phyloP scores from a whole-genome alignment of 53 echinoderm and acorn worm genomes.

The Stichopus horrens region DNA sequence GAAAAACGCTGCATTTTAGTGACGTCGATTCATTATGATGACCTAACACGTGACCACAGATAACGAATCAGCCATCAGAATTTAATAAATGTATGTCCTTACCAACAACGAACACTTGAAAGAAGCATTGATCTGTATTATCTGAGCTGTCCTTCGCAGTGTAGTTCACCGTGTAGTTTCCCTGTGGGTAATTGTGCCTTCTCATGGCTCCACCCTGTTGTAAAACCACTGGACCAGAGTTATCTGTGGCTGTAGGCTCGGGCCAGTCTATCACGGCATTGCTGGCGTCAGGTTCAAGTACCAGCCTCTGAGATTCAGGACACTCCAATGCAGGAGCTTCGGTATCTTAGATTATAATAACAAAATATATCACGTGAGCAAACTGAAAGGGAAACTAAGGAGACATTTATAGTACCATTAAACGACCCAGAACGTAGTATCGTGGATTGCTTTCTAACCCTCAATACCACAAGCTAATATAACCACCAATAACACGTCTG shows the following conservation, averaged over 20 bases:
- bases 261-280: not conserved
- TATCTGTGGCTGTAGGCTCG: not conserved
- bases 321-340: not conserved
- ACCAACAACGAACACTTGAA: slow-evolving; percentile 13
- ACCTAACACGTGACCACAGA: too few species aligned
- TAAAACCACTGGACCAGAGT: not conserved
- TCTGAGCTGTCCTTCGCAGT: not conserved
- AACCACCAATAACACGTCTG: not conserved
- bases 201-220: slow-evolving; percentile 1
- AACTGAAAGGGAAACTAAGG: not conserved
- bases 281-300: not conserved
- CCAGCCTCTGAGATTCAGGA: slow-evolving; percentile 10
- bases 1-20: too few species aligned
- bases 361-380: not conserved
- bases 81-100: not conserved
- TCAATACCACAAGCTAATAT: not conserved
- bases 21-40: too few species aligned
- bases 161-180: slow-evolving; percentile 4
- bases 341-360: not conserved
- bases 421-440: not conserved
- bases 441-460: too few species aligned
- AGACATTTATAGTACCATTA: not conserved
- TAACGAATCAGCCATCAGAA: not conserved
- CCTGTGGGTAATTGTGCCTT: not conserved
- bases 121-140: not conserved